Conservation (phyloP, 2,888 invertebrate species). For the Nemotelus pantherinus region DNA sequence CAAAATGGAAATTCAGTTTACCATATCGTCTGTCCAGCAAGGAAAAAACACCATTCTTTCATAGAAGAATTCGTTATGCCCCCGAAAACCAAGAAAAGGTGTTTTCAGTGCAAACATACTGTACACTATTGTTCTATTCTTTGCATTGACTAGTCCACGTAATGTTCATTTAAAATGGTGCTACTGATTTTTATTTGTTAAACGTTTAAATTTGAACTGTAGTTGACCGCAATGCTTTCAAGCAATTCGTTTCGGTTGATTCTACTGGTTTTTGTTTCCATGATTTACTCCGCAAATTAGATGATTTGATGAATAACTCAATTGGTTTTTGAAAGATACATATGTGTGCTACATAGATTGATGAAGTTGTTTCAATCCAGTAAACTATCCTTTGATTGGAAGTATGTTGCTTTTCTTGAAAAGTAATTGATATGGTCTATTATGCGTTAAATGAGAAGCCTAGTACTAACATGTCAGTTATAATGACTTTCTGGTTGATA, state of each 20-base stretch:
- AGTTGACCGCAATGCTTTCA: not conserved
- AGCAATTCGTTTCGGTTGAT: not conserved
- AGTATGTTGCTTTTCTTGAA: too few relatives aligned
- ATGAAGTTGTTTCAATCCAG: too few relatives aligned
- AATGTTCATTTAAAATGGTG: not conserved
- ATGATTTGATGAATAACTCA: not conserved
- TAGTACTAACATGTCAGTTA: too few relatives aligned
- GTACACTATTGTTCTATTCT: too few relatives aligned
- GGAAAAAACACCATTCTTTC: not conserved
- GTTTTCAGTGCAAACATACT: not conserved
- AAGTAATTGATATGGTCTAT: too few relatives aligned
- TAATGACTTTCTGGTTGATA: too few relatives aligned
- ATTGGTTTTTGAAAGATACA: too few relatives aligned
- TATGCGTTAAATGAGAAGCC: too few relatives aligned
- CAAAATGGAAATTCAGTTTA: conserved; percentile 7
- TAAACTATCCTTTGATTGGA: too few relatives aligned
- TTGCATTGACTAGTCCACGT: too few relatives aligned
- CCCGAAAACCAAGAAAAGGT: conserved; percentile 15
- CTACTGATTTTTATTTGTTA: conserved; percentile 9
- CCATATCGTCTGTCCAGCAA: conserved; percentile 18
- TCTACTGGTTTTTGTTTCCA: not conserved
- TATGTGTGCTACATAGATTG: too few relatives aligned
- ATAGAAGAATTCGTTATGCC: conserved; percentile 14
- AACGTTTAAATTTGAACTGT: not conserved
- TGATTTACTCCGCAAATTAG: conserved; percentile 6